phyloP scores from a whole-genome alignment of 37 sponge, comb jelly and placozoan genomes.

The Chondrosia reniformis region DNA sequence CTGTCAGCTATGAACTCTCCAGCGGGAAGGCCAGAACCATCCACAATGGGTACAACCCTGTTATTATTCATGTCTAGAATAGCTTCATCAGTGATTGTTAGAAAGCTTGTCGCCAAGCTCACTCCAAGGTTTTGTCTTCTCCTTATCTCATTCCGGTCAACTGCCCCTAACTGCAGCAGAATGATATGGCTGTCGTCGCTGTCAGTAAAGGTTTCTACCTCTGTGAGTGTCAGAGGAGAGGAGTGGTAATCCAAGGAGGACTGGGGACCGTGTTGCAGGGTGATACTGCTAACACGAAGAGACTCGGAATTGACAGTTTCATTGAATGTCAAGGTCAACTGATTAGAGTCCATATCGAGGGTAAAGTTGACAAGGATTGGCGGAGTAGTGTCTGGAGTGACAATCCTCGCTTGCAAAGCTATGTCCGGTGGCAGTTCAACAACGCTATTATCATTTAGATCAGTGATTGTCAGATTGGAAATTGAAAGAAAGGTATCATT shows the following conservation, averaged over 20 bases:
- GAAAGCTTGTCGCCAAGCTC: slow-evolving; percentile 36
- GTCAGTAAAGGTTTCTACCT: slow-evolving; percentile 57
- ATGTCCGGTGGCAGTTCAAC: neutral
- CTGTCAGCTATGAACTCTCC: slow-evolving; percentile 43
- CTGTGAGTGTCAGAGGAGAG: slow-evolving; percentile 60
- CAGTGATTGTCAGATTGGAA: slow-evolving; percentile 63
- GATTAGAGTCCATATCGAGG: slow-evolving; percentile 71
- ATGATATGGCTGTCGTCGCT: slow-evolving; percentile 74
- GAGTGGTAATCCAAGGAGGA: slow-evolving; percentile 74
- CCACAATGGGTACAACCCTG: slow-evolving; percentile 34
- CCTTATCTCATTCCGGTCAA: slow-evolving; percentile 85
- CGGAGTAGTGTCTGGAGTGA: slow-evolving; percentile 61
- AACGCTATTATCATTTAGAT: slow-evolving; percentile 58
- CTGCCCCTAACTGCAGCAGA: slow-evolving; percentile 66
- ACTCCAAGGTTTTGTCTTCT: slow-evolving; percentile 67
- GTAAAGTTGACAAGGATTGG: slow-evolving; percentile 70
- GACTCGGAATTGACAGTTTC: slow-evolving; percentile 78
- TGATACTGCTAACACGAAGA: slow-evolving; percentile 58
- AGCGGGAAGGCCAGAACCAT: slow-evolving; percentile 52
- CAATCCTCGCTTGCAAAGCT: slow-evolving; percentile 36
- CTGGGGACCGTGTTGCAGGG: slow-evolving; percentile 47
- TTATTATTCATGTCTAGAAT: slow-evolving; percentile 81
- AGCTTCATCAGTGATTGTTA: slow-evolving; percentile 26
- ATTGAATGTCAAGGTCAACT: slow-evolving; percentile 75
- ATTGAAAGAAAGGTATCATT: slow-evolving; percentile 69